phyloP scores from a whole-genome alignment of 2,888 invertebrate species.

The Myopa testacea region DNA sequence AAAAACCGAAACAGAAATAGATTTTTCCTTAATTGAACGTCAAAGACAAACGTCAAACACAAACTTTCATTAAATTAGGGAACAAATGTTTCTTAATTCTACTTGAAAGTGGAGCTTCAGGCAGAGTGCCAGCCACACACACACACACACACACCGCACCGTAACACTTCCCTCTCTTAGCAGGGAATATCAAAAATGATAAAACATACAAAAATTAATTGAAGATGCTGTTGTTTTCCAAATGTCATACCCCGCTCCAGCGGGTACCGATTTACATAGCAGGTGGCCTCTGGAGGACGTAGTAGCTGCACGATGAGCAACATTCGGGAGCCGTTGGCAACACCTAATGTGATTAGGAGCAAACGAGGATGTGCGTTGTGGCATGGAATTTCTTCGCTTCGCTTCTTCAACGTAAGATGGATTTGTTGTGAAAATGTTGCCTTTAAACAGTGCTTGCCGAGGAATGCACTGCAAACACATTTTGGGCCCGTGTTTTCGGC shows the following conservation, averaged over 20 bases:
- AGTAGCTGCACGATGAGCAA: slow-evolving; percentile 5
- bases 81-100: slow-evolving; percentile 14
- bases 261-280: not conserved
- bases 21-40: slow-evolving; percentile 62
- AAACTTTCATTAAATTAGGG: not conserved
- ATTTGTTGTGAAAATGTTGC: slow-evolving; percentile 10
- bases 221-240: slow-evolving; percentile 14
- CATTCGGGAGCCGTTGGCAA: slow-evolving; percentile 21
- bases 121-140: not conserved
- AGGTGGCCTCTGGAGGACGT: not conserved
- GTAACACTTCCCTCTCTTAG: not conserved
- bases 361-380: slow-evolving; percentile 17
- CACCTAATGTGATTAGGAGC: slow-evolving; percentile 36
- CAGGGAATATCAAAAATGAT: slow-evolving; percentile 1
- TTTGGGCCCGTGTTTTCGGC: not conserved
- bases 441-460: not conserved
- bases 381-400: slow-evolving; percentile 16
- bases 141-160: slow-evolving; percentile 36
- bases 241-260: not conserved
- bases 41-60: slow-evolving; percentile 53
- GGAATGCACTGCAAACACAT: not conserved
- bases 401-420: not conserved
- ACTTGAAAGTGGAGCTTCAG: slow-evolving; percentile 8
- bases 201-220: slow-evolving; percentile 22
- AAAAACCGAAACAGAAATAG: slow-evolving; percentile 43